A percentile compares a stretch with the other conserved stretches of the same genome.
These are phyloP conservation scores for Acanthosepion esculentum DNA, from an alignment of 2,888 invertebrate genomes.

Conservation along the genomic window DNA sequence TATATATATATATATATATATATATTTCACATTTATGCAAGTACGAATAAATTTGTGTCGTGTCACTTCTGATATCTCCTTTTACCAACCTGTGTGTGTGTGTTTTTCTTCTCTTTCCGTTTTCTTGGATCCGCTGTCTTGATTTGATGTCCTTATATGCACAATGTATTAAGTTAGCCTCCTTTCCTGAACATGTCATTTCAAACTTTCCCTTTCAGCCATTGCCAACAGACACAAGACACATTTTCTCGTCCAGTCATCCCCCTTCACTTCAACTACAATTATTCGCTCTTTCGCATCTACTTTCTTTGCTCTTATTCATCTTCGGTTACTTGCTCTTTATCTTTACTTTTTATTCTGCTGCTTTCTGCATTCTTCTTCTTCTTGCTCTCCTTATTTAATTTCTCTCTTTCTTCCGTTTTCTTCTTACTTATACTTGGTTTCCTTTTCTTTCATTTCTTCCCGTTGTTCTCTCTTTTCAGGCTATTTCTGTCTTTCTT, in stretches of 20 bases:
- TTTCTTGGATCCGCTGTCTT: not conserved
- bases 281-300: not conserved
- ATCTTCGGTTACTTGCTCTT: not conserved
- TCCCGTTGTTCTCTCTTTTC: too few species aligned
- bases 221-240: not conserved
- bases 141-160: not conserved
- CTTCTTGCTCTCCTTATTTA: too few species aligned
- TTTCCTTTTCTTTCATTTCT: too few species aligned
- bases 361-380: rapidly evolving
- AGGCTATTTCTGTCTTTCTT: too few species aligned
- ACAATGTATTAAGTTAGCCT: not conserved
- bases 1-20: not conserved
- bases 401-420: too few species aligned
- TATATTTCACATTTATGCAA: not conserved
- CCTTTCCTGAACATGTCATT: not conserved
- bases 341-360: not conserved
- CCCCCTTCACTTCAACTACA: not conserved
- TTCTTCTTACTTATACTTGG: not conserved
- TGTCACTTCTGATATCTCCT: not conserved
- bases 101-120: not conserved
- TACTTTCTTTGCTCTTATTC: not conserved
- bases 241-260: not conserved
- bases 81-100: not conserved
- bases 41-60: not conserved
- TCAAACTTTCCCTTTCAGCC: not conserved